A percentile compares a stretch with the other conserved stretches of the same genome.
Conservation (phyloP, 2,888 invertebrate genomes). For the Sepiola atlantica region DNA sequence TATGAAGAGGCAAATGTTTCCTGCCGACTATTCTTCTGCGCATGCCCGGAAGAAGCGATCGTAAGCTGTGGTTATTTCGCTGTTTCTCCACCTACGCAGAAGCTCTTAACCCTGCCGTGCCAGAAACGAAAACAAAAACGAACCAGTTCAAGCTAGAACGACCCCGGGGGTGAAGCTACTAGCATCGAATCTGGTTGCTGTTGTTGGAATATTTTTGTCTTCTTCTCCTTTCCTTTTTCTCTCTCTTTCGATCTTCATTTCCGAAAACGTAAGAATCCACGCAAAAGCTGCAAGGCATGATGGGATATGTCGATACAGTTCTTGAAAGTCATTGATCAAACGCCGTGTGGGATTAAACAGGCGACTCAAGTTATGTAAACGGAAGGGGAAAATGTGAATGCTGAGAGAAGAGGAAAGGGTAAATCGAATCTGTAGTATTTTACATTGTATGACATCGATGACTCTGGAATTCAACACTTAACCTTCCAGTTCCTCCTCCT, state of each 20-base stretch:
- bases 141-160: neutral
- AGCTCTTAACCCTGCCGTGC: neutral
- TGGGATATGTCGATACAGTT: constrained; percentile 13
- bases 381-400: neutral
- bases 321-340: constrained; percentile 32
- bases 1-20: neutral
- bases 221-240: no score
- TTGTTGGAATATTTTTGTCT: neutral
- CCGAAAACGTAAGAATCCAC: neutral
- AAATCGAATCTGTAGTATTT: neutral
- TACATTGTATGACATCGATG: neutral
- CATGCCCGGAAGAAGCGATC: constrained; percentile 8
- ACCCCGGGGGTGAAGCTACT: neutral
- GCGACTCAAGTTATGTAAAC: neutral
- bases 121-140: neutral
- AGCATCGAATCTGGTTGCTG: neutral
- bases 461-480: neutral
- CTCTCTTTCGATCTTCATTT: neutral
- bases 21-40: neutral
- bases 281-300: neutral
- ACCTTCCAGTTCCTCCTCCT: neutral
- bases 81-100: neutral
- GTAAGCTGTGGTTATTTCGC: neutral
- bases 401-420: neutral
- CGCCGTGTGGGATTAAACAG: neutral